These are phyloP conservation scores for Nannospalax galili DNA, from an alignment of 2,113 vertebrate species.

Conservation along the genomic window DNA sequence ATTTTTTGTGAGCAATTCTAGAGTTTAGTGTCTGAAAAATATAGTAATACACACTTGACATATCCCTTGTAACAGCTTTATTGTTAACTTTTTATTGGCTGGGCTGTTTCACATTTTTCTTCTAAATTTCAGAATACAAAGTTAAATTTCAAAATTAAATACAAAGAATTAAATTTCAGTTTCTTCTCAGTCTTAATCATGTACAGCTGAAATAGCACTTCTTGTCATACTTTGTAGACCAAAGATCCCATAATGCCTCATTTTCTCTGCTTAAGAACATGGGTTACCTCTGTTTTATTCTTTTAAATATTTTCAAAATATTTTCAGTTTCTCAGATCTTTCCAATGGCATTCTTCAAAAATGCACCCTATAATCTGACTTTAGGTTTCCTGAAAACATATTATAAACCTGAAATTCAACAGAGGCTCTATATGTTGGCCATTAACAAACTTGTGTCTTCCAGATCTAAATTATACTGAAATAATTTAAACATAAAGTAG, in stretches of 20 bases:
- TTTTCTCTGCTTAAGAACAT: neutral
- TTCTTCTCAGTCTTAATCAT: neutral
- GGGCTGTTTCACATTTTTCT: neutral
- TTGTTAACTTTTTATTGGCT: neutral
- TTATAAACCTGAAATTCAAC: neutral
- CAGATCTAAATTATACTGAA: neutral
- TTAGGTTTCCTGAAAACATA: slow-evolving; percentile 2
- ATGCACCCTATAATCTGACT: neutral
- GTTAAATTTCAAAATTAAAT: no score
- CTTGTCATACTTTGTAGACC: neutral
- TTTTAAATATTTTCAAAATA: neutral
- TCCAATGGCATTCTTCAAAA: neutral
- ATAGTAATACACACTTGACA: neutral
- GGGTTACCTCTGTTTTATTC: neutral
- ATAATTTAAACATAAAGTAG: neutral
- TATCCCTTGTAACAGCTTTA: slow-evolving; percentile 38
- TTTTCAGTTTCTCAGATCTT: neutral
- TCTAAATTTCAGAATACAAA: neutral
- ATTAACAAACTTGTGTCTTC: neutral
- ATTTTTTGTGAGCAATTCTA: slow-evolving; percentile 34
- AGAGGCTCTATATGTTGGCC: neutral
- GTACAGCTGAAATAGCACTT: neutral
- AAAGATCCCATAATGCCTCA: neutral
- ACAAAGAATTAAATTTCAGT: no score
- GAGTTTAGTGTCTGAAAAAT: slow-evolving; percentile 35